Percentiles rank a stretch among this genome's conserved stretches.
These are phyloP conservation scores for Lycorma delicatula DNA, from an alignment of 1,140 invertebrate species.

Conservation along the genomic window DNA sequence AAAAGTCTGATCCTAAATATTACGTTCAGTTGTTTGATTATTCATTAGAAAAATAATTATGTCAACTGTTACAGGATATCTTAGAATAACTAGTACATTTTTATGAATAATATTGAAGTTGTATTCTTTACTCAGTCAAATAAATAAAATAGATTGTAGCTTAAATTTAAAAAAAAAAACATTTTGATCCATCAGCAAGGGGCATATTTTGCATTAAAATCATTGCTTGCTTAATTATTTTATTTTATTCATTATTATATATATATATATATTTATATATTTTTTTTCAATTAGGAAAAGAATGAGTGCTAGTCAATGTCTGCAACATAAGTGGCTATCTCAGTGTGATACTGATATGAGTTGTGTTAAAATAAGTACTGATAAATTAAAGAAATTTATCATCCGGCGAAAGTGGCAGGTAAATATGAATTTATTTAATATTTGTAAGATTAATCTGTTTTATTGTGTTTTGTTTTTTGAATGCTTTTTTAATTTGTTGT, in stretches of 20 bases:
- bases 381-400: constrained; percentile 83
- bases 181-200: background rate
- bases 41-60: background rate
- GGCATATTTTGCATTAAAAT: background rate
- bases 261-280: background rate
- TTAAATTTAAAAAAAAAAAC: no score
- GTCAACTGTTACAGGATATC: background rate
- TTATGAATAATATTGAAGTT: constrained; percentile 1
- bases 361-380: constrained; percentile 63
- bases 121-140: background rate
- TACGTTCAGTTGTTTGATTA: background rate
- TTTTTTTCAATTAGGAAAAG: constrained; percentile 49
- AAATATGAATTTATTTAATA: constrained; percentile 28
- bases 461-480: constrained; percentile 2
- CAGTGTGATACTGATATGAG: constrained; percentile 52
- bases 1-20: no score
- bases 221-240: background rate
- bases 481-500: constrained; percentile 22
- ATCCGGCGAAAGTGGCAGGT: constrained; percentile 89
- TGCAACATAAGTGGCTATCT: constrained; percentile 71
- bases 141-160: no score
- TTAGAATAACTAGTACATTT: background rate
- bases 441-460: no score
- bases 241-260: no score
- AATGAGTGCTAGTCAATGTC: constrained; percentile 62